Conservation (phyloP, 2,113 vertebrate genomes). For the Cyphomyrus plagiostoma region DNA sequence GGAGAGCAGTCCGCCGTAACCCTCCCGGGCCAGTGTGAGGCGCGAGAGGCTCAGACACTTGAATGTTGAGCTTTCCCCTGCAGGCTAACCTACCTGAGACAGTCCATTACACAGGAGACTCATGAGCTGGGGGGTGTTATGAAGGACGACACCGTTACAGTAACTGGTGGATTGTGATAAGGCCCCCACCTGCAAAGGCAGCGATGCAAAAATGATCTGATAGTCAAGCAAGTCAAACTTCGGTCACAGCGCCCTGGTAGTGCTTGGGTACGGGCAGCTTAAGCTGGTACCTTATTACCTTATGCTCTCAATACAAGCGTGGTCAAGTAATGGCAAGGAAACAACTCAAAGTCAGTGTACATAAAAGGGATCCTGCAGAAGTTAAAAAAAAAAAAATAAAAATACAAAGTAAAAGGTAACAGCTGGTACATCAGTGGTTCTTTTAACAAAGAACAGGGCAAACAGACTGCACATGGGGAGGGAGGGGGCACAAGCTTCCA, state of each 20-base stretch:
- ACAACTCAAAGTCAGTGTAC: conserved; percentile 8
- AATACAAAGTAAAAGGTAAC: background rate
- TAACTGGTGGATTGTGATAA: conserved; percentile 5
- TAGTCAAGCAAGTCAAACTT: background rate
- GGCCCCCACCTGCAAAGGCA: conserved; percentile 10
- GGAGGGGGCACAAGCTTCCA: background rate
- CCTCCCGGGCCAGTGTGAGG: background rate
- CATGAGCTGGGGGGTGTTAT: background rate
- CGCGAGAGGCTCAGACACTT: background rate
- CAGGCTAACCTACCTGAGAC: background rate
- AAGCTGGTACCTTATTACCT: conserved; percentile 18
- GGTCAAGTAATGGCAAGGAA: conserved; percentile 20
- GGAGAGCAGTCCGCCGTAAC: background rate
- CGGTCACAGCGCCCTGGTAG: background rate
- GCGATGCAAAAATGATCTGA: background rate
- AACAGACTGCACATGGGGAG: background rate
- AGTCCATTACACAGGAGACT: conserved; percentile 1
- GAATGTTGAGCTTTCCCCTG: background rate
- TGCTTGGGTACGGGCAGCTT: conserved; percentile 10
- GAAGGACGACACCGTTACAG: background rate
- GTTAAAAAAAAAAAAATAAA: background rate
- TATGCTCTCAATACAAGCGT: conserved; percentile 9
- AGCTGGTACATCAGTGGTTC: conserved; percentile 15
- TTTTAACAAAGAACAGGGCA: background rate
- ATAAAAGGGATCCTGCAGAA: conserved; percentile 7